A percentile compares a stretch with the other conserved stretches of the same genome.
phyloP scores from a whole-genome alignment of 2,113 vertebrate species.

The Danio rerio region GRCz12tu NC_133182.1:50592001-50592500 shows the following conservation, averaged over 20 bases:
- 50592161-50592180: no score
- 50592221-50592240: background rate
- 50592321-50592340: constrained; percentile 24
- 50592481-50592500: constrained; percentile 55
- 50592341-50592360: constrained; percentile 25
- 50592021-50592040: no score
- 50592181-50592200: background rate
- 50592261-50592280: constrained; percentile 16
- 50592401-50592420: constrained; percentile 43
- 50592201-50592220: background rate
- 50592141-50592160: no score
- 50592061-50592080: no score
- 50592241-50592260: constrained; percentile 9
- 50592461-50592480: constrained; percentile 58
- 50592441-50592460: constrained; percentile 53
- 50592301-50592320: constrained; percentile 20
- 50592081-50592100: no score
- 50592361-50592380: constrained; percentile 49
- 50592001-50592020: no score
- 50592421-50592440: constrained; percentile 44
- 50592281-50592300: constrained; percentile 9
- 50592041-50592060: no score
- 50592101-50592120: no score
- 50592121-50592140: no score
- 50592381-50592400: constrained; percentile 52